Evolutionary conservation across 2,888 invertebrate species (phyloP), one percentile per base, ranked within the genome.

Genomic region (Deroplatys truncata): DNA sequence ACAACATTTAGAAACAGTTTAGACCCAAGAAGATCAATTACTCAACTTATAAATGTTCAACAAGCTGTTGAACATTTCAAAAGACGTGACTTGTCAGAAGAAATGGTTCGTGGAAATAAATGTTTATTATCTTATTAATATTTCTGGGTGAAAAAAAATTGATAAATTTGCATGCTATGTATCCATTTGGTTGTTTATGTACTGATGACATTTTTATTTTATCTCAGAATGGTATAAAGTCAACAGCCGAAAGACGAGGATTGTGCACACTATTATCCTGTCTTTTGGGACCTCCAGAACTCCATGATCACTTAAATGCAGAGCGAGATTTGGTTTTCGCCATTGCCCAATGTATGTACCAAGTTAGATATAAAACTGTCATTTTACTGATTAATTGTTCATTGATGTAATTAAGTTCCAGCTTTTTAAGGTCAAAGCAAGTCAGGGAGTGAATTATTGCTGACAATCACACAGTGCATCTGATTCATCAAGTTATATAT

Each of bases 251-350:
- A 87, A 86, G 90, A 16, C 86, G 89, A 49, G 90, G 91, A 1
- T 84, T 91, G n/a, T 90, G 90, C 43, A 88, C 89, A 10, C 56
- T 91, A 20, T 84, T 91, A 7, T 90, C 90, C 13, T 91, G 91
- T 88, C 84, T 93, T 16, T 93, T 93, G 92, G 94, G 94, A 7
- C 94, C 94, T n/a, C 93, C 94, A 28, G 93, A 93, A 90, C 92
- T 94, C 29, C 92, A 93, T 84, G 91, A 91, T 86, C 92, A 92
- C 89, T 92, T 94, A 20, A 90, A 92, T 8, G 91, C 91, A 5
- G 94, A 94, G 89, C 92, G 93, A 90, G 93, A 94, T 90, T 92
- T 93, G 35, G 92, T 94, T 25, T 94, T 94, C 92, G 93, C 94
- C 88, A 92, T 94, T 89, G 94, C 94, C 84, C 93, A 93, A 90